A percentile compares a stretch with the other conserved stretches of the same genome.
Evolutionary conservation across 2,113 vertebrate species (phyloP).

Genomic region (Sebastes schlegelii): DNA sequence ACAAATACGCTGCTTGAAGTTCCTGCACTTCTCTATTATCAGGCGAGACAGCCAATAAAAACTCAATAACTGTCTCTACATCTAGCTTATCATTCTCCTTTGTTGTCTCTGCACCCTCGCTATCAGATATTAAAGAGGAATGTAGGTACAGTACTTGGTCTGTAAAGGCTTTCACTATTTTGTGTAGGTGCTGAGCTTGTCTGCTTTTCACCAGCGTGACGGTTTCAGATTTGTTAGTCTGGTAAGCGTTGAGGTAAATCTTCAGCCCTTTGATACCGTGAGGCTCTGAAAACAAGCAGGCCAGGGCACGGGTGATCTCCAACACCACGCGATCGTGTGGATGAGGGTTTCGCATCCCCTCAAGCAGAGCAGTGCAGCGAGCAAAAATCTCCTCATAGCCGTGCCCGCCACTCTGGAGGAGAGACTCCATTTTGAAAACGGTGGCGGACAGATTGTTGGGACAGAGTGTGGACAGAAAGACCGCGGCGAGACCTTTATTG

Average conservation of each 20-base stretch:
- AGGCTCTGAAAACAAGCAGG: constrained; percentile 82
- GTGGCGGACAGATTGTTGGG: constrained; percentile 86
- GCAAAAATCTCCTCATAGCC: constrained; percentile 82
- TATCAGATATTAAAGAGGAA: constrained; percentile 41
- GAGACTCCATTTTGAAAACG: constrained; percentile 86
- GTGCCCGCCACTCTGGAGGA: constrained; percentile 79
- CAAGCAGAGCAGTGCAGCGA: constrained; percentile 84
- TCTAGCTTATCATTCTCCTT: constrained; percentile 11
- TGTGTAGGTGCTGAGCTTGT: constrained; percentile 86
- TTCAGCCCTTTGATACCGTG: constrained; percentile 69
- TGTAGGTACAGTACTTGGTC: constrained; percentile 57
- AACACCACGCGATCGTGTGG: constrained; percentile 72
- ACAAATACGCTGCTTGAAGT: constrained; percentile 81
- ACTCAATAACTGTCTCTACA: constrained; percentile 72
- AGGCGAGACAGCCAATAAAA: constrained; percentile 85
- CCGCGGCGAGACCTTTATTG: constrained; percentile 83
- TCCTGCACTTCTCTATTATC: constrained; percentile 68
- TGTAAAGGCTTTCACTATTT: constrained; percentile 81
- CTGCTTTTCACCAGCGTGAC: constrained; percentile 80
- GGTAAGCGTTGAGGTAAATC: constrained; percentile 88
- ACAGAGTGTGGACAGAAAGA: constrained; percentile 88
- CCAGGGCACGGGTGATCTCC: constrained; percentile 88
- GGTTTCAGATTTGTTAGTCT: constrained; percentile 65
- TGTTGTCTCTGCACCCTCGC: constrained; percentile 2
- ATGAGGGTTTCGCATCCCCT: constrained; percentile 53